A percentile compares a stretch with the other conserved stretches of the same genome.
Conservation (phyloP, 2,113 vertebrate genomes). For the Seriola aureovittata region DNA sequence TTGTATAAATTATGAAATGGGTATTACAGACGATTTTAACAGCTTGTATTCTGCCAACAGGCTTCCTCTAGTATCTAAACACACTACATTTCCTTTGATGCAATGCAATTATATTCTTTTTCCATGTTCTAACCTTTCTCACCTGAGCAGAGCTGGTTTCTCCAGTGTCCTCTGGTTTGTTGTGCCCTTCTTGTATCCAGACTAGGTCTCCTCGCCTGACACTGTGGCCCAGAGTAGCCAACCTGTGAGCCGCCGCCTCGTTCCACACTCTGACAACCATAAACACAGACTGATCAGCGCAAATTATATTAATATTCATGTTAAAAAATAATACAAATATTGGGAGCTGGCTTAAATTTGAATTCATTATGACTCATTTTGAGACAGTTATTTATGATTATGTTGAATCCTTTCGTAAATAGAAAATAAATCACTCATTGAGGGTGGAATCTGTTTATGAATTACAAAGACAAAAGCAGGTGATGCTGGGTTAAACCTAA, state of each 20-base stretch:
- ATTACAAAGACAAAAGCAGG: neutral
- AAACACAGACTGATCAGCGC: neutral
- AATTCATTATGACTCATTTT: too few relatives aligned
- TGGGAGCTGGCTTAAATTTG: neutral
- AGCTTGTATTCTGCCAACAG: too few relatives aligned
- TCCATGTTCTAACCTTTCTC: neutral
- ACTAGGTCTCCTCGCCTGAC: slow-evolving; percentile 92
- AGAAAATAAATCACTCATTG: neutral
- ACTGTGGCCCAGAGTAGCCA: slow-evolving; percentile 85
- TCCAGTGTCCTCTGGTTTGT: slow-evolving; percentile 39
- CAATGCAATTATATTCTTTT: neutral
- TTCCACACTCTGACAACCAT: slow-evolving; percentile 89
- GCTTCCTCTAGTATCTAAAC: too few relatives aligned
- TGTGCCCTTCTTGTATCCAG: slow-evolving; percentile 56
- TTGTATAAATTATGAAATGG: too few relatives aligned
- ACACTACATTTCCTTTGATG: neutral
- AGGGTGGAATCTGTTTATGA: too few relatives aligned
- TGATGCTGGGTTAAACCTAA: neutral
- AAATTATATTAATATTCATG: neutral
- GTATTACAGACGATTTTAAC: too few relatives aligned
- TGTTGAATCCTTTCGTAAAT: too few relatives aligned
- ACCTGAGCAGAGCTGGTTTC: slow-evolving; percentile 64
- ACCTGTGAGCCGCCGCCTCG: slow-evolving; percentile 87
- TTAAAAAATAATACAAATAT: neutral
- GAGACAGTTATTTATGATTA: too few relatives aligned